phyloP scores from a whole-genome alignment of 2,113 vertebrate species.

The Hydrochoerus hydrochaeris region DNA sequence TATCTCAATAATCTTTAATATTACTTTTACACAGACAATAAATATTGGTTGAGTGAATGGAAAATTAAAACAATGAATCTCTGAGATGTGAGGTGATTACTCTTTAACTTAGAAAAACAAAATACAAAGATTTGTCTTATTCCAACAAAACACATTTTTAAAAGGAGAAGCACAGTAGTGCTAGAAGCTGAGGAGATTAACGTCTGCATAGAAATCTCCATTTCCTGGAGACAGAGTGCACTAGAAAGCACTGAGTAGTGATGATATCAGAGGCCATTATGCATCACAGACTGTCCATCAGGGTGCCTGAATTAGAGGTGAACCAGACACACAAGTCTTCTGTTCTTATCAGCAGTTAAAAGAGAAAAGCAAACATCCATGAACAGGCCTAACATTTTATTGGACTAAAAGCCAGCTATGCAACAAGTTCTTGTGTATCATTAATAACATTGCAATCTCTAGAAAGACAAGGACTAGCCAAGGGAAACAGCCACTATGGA shows the following conservation, averaged over 20 bases:
- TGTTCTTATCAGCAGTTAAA: background rate
- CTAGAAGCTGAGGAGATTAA: background rate
- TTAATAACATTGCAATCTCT: constrained; percentile 36
- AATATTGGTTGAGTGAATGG: background rate
- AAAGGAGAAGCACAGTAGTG: background rate
- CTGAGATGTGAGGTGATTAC: background rate
- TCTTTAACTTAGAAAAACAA: background rate
- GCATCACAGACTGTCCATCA: background rate
- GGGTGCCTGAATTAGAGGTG: background rate
- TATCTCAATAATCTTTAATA: background rate
- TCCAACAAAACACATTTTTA: background rate
- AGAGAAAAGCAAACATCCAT: background rate
- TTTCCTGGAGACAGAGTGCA: constrained; percentile 8
- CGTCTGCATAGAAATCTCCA: background rate
- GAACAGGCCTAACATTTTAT: background rate
- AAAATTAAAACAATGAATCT: constrained; percentile 11
- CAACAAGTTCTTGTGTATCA: background rate
- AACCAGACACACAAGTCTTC: background rate
- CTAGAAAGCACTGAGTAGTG: background rate
- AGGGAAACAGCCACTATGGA: constrained; percentile 13
- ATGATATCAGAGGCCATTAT: background rate
- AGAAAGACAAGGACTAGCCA: background rate
- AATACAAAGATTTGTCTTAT: background rate
- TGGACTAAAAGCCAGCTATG: background rate
- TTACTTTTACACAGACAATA: constrained; percentile 7